phyloP scores from a whole-genome alignment of 2,888 invertebrate species.

The Nipponacmea schrenckii region DNA sequence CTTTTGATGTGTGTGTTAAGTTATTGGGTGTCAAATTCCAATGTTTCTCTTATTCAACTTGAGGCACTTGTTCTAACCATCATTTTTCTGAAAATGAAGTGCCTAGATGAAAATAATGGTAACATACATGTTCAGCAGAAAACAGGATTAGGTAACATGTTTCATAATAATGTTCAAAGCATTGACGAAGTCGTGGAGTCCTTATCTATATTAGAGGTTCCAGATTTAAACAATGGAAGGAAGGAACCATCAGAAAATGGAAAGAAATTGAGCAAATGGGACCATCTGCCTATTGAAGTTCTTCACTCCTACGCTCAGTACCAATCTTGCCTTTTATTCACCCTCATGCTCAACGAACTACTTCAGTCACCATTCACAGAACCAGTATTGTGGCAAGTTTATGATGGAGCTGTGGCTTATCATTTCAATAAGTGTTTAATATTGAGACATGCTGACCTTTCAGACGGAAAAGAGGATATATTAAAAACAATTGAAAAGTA shows the following conservation, averaged over 20 bases:
- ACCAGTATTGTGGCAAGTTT: constrained; percentile 20
- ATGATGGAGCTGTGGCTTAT: background rate
- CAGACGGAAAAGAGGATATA: background rate
- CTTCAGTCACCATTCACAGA: constrained; percentile 45
- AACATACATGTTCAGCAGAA: background rate
- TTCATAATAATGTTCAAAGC: background rate
- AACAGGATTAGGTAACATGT: background rate
- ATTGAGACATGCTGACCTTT: background rate
- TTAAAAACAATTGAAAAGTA: background rate
- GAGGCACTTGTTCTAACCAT: constrained; percentile 36
- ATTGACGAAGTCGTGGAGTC: constrained; percentile 17
- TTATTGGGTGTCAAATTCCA: constrained; percentile 47
- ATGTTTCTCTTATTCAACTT: constrained; percentile 38
- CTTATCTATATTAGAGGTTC: constrained; percentile 12
- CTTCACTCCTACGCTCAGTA: constrained; percentile 64
- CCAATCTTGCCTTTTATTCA: constrained; percentile 58
- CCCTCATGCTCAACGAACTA: constrained; percentile 58
- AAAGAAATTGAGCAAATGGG: constrained; percentile 34
- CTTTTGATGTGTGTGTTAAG: constrained; percentile 32
- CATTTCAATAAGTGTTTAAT: background rate
- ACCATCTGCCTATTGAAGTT: constrained; percentile 36
- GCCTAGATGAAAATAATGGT: background rate
- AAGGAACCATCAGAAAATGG: constrained; percentile 35
- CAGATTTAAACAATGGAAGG: constrained; percentile 29
- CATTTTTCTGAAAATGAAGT: constrained; percentile 25